These are phyloP conservation scores for Apteryx mantelli DNA, from an alignment of 2,113 vertebrate species.

Conservation along the genomic window DNA sequence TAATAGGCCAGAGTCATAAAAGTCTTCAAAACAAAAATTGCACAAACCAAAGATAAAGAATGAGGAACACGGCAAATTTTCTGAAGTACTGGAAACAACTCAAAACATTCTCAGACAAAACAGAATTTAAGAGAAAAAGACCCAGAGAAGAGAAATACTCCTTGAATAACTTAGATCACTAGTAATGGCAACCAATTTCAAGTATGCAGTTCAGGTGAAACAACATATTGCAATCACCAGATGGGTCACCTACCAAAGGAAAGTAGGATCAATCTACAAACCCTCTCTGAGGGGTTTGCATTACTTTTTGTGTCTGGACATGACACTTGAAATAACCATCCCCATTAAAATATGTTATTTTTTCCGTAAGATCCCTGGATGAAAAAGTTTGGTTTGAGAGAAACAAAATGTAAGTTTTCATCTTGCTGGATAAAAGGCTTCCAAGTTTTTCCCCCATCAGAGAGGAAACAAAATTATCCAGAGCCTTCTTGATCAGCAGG, in stretches of 20 bases:
- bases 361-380: background rate
- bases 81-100: background rate
- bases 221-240: background rate
- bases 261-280: background rate
- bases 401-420: background rate
- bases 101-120: background rate
- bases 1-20: background rate
- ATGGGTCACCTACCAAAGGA: background rate
- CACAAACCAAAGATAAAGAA: background rate
- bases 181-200: conserved; percentile 5
- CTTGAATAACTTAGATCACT: background rate
- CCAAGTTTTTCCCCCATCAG: background rate
- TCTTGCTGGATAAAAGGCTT: background rate
- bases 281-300: background rate
- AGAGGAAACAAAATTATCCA: background rate
- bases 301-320: background rate
- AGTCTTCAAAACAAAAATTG: background rate
- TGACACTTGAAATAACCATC: background rate
- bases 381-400: background rate
- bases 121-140: background rate
- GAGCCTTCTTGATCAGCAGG: background rate
- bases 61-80: background rate
- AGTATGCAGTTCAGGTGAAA: conserved; percentile 14
- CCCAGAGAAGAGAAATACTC: background rate
- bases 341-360: background rate